Percentiles rank a stretch among this genome's conserved stretches.
phyloP scores from a whole-genome alignment of 2,888 invertebrate species.

The Acrocyrtus sp. region DNA sequence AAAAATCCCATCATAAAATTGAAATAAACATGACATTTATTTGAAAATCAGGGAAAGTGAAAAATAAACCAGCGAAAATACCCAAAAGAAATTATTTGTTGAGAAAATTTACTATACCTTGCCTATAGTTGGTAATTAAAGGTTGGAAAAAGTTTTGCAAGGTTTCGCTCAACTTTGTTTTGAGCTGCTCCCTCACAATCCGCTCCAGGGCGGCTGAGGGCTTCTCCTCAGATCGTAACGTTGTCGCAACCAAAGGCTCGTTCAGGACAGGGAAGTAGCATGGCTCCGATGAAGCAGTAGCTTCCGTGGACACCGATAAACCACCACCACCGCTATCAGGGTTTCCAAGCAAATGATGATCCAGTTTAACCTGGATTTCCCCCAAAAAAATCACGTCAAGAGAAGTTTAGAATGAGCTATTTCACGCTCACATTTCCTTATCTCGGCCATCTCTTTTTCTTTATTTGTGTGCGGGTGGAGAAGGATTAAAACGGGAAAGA shows the following conservation, averaged over 20 bases:
- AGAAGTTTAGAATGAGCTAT: not conserved
- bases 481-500: no score
- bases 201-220: slow-evolving; percentile 17
- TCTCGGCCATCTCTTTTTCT: no score
- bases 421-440: not conserved
- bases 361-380: slow-evolving; percentile 53
- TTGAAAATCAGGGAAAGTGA: no score
- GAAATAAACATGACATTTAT: no score
- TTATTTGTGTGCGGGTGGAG: no score
- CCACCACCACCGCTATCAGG: not conserved
- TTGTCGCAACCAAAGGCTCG: slow-evolving; percentile 28
- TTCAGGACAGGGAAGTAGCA: slow-evolving; percentile 51
- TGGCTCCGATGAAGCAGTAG: slow-evolving; percentile 15
- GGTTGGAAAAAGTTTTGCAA: slow-evolving; percentile 45
- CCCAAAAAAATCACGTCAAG: slow-evolving; percentile 24
- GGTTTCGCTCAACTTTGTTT: slow-evolving; percentile 21
- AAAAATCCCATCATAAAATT: no score
- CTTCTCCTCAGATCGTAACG: slow-evolving; percentile 17
- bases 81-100: not conserved
- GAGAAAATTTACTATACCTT: slow-evolving; percentile 36
- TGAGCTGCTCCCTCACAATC: slow-evolving; percentile 28
- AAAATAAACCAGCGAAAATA: slow-evolving; percentile 1
- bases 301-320: not conserved
- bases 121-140: slow-evolving; percentile 31
- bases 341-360: slow-evolving; percentile 53